A percentile compares a stretch with the other conserved stretches of the same genome.
These are phyloP conservation scores for Eurystomus glaucurus DNA, from an alignment of 2,797 vertebrate genomes.

Conservation along the genomic window DNA sequence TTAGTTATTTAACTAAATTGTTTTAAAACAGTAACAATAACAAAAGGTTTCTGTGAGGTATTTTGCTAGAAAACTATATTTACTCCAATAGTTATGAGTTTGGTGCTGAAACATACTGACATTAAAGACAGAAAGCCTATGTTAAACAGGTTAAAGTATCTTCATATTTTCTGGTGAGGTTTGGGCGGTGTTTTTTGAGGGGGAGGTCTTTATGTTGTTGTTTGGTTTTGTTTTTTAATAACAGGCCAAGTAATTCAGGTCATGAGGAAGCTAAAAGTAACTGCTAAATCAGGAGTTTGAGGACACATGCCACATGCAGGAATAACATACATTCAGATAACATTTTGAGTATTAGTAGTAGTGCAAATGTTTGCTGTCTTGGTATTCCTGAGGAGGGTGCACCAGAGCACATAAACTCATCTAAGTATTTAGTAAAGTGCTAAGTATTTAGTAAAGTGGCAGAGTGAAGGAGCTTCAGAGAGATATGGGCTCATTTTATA, in stretches of 20 bases:
- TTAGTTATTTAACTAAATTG: conserved; percentile 11
- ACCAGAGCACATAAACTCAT: conserved; percentile 54
- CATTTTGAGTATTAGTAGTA: conserved; percentile 68
- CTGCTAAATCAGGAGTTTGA: conserved; percentile 2
- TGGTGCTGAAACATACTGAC: not conserved
- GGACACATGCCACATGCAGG: not conserved
- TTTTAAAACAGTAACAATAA: not conserved
- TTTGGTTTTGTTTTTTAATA: not conserved
- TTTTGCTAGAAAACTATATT: not conserved
- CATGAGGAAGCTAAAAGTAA: not conserved
- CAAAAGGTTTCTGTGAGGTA: not conserved
- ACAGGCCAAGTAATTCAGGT: not conserved
- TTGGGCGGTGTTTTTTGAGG: not conserved
- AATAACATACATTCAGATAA: conserved; percentile 46
- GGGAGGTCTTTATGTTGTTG: not conserved
- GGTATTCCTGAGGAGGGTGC: conserved; percentile 64
- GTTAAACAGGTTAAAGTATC: not conserved
- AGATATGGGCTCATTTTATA: conserved; percentile 65
- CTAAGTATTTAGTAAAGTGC: conserved; percentile 60
- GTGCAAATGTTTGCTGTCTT: conserved; percentile 42
- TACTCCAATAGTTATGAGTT: not conserved
- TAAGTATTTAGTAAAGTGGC: conserved; percentile 57
- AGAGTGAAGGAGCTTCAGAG: conserved; percentile 58
- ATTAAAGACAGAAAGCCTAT: not conserved
- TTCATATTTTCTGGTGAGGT: not conserved